Base-by-base conservation (phyloP, 2,113 vertebrate species). In the Plotosus lineatus region DNA sequence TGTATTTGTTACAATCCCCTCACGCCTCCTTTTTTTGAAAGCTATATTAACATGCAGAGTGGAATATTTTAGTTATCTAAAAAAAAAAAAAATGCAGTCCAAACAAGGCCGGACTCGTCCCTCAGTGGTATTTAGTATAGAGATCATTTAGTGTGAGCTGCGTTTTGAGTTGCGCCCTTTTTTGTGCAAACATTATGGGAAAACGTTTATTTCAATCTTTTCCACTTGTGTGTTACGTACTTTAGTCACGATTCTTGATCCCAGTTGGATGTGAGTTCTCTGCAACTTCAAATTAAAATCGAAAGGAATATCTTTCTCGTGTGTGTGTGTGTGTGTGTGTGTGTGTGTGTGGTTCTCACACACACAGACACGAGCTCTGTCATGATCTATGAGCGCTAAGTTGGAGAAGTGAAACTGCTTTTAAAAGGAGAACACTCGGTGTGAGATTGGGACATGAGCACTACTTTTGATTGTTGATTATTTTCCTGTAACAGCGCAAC, bases 21-120 rank as follows among this genome's bases (percentile, higher is more conserved):
- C 40, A 11, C 69, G 11, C 28, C 69, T 14, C 44, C 3, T 53
- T 86, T 72, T 87, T 80, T 87, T 81, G 84, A 89, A 84, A 33
- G 46, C 82, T 91, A 85, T 90, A 91, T 92, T 88, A 85, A 90
- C 88, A 89, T 72, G 36, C 83, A 71, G 91, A 91, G 89, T 88
- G 61, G 83, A 85, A 89, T 90, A 89, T 91, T 93, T 92, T 92
- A 92, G 86, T 91, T 90, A 85, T 82, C 87, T 89, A 89, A 72
- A 76, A 87, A 90, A 87, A 88, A 81, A 83, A 83, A 84, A 82
- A 82, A 72, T 26, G 48, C 79, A 56, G 78, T 58, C 44, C 77
- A 75, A n/a, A 75, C 75, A 77, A 75, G 71, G 80, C 80, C 55
- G 86, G 79, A 83, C 71, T 77, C 53, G 77, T 85, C 65, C 68